phyloP scores from a whole-genome alignment of 2,797 vertebrate species.

The Amphiprion clarkii region DNA sequence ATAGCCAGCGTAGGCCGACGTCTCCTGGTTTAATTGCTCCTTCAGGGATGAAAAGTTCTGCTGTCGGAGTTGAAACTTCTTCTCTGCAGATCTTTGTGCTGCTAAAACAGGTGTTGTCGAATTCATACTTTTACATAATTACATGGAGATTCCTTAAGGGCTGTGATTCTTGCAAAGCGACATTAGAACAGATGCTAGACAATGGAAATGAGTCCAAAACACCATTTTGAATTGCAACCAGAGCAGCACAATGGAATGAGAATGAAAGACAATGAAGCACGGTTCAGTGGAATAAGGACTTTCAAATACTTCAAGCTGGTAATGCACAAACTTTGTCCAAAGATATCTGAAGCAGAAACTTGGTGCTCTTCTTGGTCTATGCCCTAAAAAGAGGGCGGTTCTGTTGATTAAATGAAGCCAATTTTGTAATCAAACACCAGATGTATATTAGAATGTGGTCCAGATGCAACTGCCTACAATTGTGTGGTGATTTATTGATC shows the following conservation, averaged over 20 bases:
- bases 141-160: not conserved
- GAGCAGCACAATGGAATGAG: not conserved
- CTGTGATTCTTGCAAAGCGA: not conserved
- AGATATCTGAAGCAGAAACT: not conserved
- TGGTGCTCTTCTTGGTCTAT: not conserved
- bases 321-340: not conserved
- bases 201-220: not conserved
- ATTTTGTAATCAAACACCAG: too few species aligned
- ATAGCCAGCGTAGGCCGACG: not conserved
- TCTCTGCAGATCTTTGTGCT: not conserved
- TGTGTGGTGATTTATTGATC: not conserved
- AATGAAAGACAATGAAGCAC: not conserved
- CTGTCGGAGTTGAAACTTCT: not conserved
- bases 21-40: slow-evolving; percentile 11
- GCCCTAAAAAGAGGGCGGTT: too few species aligned
- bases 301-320: not conserved
- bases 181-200: not conserved
- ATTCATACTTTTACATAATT: slow-evolving; percentile 21
- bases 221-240: not conserved
- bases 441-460: too few species aligned
- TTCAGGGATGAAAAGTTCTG: slow-evolving; percentile 4
- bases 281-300: not conserved
- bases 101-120: slow-evolving; percentile 6
- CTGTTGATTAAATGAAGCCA: too few species aligned
- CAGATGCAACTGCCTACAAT: too few species aligned